These are phyloP conservation scores for Acanthacorydalis orientalis DNA, from an alignment of 2,888 invertebrate genomes.

Conservation along the genomic window DNA sequence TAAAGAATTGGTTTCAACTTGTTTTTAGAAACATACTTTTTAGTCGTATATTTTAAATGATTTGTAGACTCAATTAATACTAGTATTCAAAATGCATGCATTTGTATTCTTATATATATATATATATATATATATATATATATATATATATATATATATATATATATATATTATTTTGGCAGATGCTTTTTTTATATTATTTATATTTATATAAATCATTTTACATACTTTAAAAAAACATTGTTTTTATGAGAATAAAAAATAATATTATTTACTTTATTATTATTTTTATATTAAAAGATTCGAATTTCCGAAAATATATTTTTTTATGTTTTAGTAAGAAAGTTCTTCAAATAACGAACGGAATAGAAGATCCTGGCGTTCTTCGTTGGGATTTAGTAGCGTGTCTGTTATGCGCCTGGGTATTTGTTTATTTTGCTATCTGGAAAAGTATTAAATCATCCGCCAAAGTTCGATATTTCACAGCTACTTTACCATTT, in stretches of 20 bases:
- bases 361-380: slow-evolving; percentile 69
- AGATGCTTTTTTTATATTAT: neutral
- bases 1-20: neutral
- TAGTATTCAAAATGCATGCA: no score
- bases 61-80: neutral
- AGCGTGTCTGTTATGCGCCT: slow-evolving; percentile 76
- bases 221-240: neutral
- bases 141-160: neutral
- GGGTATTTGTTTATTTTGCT: slow-evolving; percentile 90
- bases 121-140: neutral
- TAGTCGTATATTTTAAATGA: neutral
- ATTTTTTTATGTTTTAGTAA: slow-evolving; percentile 39
- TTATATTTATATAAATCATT: neutral
- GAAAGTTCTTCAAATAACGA: slow-evolving; percentile 70
- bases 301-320: neutral
- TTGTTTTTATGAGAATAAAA: neutral
- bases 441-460: slow-evolving; percentile 93
- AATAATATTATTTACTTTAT: neutral
- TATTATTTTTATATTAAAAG: neutral
- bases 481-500: slow-evolving; percentile 87
- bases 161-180: neutral
- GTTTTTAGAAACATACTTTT: neutral
- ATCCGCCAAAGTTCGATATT: slow-evolving; percentile 81
- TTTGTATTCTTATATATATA: no score
- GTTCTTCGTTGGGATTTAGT: slow-evolving; percentile 76